Base-by-base conservation (phyloP, 1,140 invertebrate genomes). In the Wasmannia auropunctata region DNA sequence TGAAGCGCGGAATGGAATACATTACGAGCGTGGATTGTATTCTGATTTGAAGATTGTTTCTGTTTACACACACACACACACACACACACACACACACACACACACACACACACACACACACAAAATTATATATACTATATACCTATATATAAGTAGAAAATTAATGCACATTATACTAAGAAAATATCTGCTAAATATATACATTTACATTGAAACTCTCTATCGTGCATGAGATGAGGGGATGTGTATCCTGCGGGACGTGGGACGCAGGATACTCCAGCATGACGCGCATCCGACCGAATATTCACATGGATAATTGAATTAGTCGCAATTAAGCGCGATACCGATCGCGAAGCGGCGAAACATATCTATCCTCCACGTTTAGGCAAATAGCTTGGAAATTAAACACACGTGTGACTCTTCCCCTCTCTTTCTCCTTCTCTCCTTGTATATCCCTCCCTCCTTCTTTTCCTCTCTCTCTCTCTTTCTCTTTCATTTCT, bases 311-410 rank as follows among this genome's bases (percentile, higher is more conserved):
- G 69, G 69, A 75, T 84, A 84, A 84, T 74, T 85, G 80, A 87
- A 84, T 87, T 87, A 87, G 80, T 65, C 80, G 69, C 60, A 86
- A 86, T 86, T 86, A 86, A 86, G 54, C 65, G 14, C 77, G 85
- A 86, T 86, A 72, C 85, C 79, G 62, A 86, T 86, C 85, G 43
- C 80, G 54, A 60, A 72, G 56, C 58, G 34, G 19, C 22, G 65
- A 72, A 86, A 86, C 67, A 25, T 74, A 86, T 86, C 77, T 86
- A 86, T 83, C 54, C 77, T 49, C 56, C 11, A 56, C 58, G 37
- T 60, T 83, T 37, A 31, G 46, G 67, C 54, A 83, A 86, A 83
- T 72, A 46, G 79, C 67, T 83, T 56, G 43, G 58, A 86, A 86
- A 84, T 87, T 87, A 75, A 63, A 67, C 69, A 54, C 63, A 56